Conservation (phyloP, 2,113 vertebrate genomes). For the Bujurquina vittata region DNA sequence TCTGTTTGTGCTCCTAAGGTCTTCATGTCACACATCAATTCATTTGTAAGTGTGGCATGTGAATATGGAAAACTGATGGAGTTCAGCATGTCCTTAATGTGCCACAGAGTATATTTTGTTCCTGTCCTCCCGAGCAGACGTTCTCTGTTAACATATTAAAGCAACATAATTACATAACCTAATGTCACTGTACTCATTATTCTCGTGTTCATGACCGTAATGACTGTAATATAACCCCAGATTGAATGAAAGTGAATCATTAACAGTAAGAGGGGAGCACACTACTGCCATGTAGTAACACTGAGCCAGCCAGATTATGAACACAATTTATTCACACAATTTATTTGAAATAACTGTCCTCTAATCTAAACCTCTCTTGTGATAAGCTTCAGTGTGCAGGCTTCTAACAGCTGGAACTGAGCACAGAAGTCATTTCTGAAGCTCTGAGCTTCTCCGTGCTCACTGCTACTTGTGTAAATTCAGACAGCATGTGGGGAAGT, state of each 20-base stretch:
- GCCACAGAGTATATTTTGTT: not conserved
- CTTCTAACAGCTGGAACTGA: too few relatives aligned
- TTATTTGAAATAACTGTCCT: not conserved
- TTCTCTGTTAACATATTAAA: not conserved
- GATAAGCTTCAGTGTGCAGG: not conserved
- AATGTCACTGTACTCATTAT: not conserved
- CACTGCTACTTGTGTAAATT: too few relatives aligned
- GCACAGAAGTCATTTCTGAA: not conserved
- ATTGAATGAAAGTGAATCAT: not conserved
- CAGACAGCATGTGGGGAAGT: too few relatives aligned
- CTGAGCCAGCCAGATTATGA: not conserved
- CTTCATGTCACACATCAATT: not conserved
- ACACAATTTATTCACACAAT: not conserved
- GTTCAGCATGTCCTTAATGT: not conserved
- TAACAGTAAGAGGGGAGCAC: accelerated
- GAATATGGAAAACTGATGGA: not conserved
- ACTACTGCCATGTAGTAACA: not conserved
- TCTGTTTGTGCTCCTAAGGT: too few relatives aligned
- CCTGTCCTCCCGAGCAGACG: not conserved
- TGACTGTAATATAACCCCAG: too few relatives aligned
- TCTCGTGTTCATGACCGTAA: too few relatives aligned
- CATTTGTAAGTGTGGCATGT: slow-evolving; percentile 7
- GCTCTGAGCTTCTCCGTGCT: too few relatives aligned
- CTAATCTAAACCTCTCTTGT: not conserved
- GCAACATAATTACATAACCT: not conserved